A percentile compares a stretch with the other conserved stretches of the same genome.
phyloP scores from a whole-genome alignment of 1,140 invertebrate species.

The Luehdorfia chinensis region DNA sequence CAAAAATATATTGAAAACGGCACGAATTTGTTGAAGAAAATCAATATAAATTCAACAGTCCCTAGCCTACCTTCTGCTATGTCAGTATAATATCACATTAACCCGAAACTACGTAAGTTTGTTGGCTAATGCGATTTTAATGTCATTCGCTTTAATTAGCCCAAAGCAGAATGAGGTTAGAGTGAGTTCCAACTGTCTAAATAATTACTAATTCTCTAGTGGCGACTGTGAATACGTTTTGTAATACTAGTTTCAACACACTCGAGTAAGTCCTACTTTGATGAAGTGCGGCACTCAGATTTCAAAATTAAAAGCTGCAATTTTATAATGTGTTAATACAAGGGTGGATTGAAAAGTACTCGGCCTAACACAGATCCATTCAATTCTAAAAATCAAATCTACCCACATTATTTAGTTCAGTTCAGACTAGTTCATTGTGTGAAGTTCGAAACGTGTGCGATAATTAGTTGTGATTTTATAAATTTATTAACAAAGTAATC shows the following conservation, averaged over 20 bases:
- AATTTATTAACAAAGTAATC: too few species aligned
- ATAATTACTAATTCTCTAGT: conserved; percentile 47
- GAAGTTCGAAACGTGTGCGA: too few species aligned
- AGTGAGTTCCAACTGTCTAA: conserved; percentile 57
- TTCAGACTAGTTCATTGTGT: too few species aligned
- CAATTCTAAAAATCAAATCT: too few species aligned
- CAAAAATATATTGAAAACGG: too few species aligned
- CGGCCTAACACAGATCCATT: too few species aligned
- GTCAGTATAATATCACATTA: conserved; percentile 33
- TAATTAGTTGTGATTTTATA: too few species aligned
- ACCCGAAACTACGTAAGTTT: conserved; percentile 35
- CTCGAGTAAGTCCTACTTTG: neutral
- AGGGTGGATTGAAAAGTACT: too few species aligned
- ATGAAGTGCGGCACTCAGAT: neutral
- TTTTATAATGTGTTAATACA: too few species aligned
- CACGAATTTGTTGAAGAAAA: too few species aligned
- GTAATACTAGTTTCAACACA: conserved; percentile 23
- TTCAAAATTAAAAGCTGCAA: neutral
- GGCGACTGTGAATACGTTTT: conserved; percentile 31
- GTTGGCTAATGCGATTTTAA: conserved; percentile 60
- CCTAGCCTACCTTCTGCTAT: conserved; percentile 2
- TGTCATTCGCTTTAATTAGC: conserved; percentile 58
- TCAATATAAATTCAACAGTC: conserved; percentile 22
- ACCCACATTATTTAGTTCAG: too few species aligned
- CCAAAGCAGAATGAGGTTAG: conserved; percentile 48